Percentiles rank a stretch among this genome's conserved stretches.
Conservation (phyloP, 2,888 invertebrate species). For the Hartigia nigra region DNA sequence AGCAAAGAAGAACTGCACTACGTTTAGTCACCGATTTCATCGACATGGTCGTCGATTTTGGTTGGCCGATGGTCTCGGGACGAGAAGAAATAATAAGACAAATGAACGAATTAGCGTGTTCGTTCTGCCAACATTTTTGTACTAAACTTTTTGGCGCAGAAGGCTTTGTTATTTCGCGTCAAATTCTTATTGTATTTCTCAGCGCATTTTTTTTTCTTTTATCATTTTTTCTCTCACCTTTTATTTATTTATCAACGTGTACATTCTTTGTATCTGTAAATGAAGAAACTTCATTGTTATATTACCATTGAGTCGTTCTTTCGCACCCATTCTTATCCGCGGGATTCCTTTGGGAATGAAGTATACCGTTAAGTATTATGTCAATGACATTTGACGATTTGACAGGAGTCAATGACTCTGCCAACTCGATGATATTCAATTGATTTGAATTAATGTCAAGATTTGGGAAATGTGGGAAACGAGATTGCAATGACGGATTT, state of each 20-base stretch:
- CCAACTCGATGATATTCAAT: not conserved
- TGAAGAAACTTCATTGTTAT: conserved; percentile 50
- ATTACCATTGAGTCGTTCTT: not conserved
- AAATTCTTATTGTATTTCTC: conserved; percentile 30
- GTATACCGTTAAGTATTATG: not conserved
- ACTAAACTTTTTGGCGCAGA: conserved; percentile 29
- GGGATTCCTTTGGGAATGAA: not conserved
- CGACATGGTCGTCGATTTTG: not conserved
- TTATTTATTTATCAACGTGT: conserved; percentile 47
- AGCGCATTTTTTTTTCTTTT: conserved; percentile 25
- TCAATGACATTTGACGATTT: no score
- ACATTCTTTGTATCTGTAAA: conserved; percentile 54
- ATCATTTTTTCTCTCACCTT: not conserved
- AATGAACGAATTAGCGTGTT: not conserved
- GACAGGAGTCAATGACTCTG: not conserved
- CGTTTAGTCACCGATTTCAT: not conserved
- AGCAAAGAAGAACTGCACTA: not conserved
- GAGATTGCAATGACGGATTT: not conserved
- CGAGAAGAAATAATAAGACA: not conserved
- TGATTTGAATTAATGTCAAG: not conserved
- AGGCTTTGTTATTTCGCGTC: conserved; percentile 18
- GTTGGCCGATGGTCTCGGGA: not conserved
- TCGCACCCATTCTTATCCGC: conserved; percentile 1
- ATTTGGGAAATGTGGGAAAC: not conserved
- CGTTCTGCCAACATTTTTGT: conserved; percentile 29